phyloP scores from a whole-genome alignment of 2,888 invertebrate species.

The Sthenelais limicola region DNA sequence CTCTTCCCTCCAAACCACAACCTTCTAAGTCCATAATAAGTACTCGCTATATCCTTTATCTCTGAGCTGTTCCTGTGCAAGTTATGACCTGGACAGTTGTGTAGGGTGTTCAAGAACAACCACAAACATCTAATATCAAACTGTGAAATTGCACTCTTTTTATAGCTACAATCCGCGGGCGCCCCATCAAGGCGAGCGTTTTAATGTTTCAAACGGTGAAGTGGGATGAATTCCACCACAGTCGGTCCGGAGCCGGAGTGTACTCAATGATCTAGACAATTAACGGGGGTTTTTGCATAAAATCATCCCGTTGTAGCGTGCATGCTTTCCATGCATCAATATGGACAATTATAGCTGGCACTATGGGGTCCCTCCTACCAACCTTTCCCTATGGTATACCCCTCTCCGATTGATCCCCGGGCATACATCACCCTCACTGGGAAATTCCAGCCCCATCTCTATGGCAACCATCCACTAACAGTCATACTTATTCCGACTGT shows the following conservation, averaged over 20 bases:
- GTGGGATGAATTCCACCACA: not conserved
- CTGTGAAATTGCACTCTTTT: no score
- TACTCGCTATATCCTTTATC: no score
- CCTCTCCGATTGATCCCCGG: not conserved
- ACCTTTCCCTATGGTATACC: not conserved
- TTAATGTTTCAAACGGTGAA: no score
- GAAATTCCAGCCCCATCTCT: conserved; percentile 12
- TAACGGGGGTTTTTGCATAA: conserved; percentile 35
- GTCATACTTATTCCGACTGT: conserved; percentile 28
- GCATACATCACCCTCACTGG: not conserved
- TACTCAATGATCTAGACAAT: conserved; percentile 33
- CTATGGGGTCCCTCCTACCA: not conserved
- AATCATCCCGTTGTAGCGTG: conserved; percentile 19
- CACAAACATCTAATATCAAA: no score
- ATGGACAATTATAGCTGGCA: conserved; percentile 27
- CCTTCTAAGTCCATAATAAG: no score
- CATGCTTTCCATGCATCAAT: conserved; percentile 20
- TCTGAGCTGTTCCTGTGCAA: no score
- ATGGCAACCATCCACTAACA: conserved; percentile 30
- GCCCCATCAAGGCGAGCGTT: no score
- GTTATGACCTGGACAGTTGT: no score
- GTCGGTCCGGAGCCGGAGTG: not conserved
- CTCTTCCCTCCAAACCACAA: no score
- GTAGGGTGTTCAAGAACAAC: no score
- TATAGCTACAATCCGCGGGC: no score